A percentile compares a stretch with the other conserved stretches of the same genome.
phyloP scores from a whole-genome alignment of 2,797 vertebrate genomes.

The Myripristis jacobus region DNA sequence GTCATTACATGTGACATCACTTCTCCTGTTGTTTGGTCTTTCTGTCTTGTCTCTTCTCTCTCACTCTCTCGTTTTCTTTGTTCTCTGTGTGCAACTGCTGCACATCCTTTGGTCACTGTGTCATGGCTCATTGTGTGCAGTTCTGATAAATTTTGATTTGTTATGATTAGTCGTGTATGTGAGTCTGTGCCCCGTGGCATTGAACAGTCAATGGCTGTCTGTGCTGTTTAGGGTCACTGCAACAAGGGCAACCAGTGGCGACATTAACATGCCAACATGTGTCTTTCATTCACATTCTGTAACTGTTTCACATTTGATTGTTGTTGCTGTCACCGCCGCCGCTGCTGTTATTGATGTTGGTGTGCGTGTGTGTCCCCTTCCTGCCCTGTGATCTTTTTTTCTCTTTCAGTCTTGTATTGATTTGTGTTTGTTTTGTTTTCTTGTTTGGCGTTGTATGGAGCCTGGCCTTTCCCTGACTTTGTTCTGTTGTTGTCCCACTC shows the following conservation, averaged over 20 bases:
- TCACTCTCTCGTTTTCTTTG: constrained; percentile 38
- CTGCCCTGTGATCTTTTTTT: background rate
- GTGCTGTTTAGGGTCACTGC: constrained; percentile 41
- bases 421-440: background rate
- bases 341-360: background rate
- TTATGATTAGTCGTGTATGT: constrained; percentile 41
- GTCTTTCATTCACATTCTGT: constrained; percentile 16
- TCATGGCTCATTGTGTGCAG: constrained; percentile 37
- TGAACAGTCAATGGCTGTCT: constrained; percentile 45
- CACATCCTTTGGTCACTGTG: constrained; percentile 34
- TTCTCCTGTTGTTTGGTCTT: constrained; percentile 59
- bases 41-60: constrained; percentile 56
- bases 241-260: constrained; percentile 31
- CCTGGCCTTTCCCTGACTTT: constrained; percentile 2
- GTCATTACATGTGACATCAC: constrained; percentile 70
- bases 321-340: background rate
- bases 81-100: constrained; percentile 36
- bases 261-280: constrained; percentile 28
- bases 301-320: constrained; percentile 8
- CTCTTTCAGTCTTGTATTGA: too few relatives aligned
- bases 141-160: constrained; percentile 37
- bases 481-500: constrained; percentile 21
- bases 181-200: constrained; percentile 46
- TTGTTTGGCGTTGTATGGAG: background rate
- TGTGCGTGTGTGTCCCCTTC: background rate